Conservation (phyloP, 2,113 vertebrate genomes). For the Ibidorhyncha struthersii region DNA sequence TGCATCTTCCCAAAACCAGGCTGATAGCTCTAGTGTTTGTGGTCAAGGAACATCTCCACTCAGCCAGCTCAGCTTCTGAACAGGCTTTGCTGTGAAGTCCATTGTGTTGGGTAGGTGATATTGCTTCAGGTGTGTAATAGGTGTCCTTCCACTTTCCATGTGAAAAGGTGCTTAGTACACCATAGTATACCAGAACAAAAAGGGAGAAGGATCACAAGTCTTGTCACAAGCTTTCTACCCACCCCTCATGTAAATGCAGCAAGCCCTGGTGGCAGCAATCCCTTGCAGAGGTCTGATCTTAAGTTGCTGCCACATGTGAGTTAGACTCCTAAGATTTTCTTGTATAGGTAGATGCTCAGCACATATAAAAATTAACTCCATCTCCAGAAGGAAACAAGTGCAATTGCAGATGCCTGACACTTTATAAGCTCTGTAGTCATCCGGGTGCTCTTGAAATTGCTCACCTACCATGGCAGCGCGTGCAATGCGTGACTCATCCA, state of each 20-base stretch:
- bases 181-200: neutral
- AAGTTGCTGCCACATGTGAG: neutral
- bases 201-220: neutral
- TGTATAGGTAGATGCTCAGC: neutral
- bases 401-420: neutral
- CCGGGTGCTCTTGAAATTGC: neutral
- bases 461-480: neutral
- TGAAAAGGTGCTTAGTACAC: neutral
- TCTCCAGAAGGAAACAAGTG: neutral
- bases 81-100: neutral
- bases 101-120: neutral
- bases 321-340: neutral
- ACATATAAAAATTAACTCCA: neutral
- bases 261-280: neutral
- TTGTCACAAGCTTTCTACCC: neutral
- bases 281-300: neutral
- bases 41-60: neutral
- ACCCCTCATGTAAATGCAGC: neutral
- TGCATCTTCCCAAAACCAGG: neutral
- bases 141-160: neutral
- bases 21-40: neutral
- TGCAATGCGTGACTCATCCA: neutral
- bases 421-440: neutral
- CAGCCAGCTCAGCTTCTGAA: neutral
- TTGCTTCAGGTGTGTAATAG: neutral